Base-by-base conservation (phyloP, 2,113 vertebrate species). In the Macrotus californicus region DNA sequence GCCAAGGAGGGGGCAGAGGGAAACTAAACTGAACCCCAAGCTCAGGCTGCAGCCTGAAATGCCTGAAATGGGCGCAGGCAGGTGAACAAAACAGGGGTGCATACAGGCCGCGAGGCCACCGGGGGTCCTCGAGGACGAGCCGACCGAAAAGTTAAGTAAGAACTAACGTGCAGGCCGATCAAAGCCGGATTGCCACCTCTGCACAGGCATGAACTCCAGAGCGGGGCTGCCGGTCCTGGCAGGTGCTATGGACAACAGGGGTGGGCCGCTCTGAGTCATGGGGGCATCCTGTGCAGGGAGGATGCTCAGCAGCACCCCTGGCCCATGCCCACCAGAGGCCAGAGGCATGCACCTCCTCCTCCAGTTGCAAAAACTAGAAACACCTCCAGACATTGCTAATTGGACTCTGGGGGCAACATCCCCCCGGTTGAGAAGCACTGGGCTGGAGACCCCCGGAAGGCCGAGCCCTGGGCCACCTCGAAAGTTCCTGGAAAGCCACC, bases 61-160 rank as follows among this genome's bases (percentile, higher is more conserved):
- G 87, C 52, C 54, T 21, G 29, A 36, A 15, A 3, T 8, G 39
- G 3, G 19, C 14, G 4, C 61, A 46, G 52, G 59, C 26, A 29
- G 72, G 31, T 34, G 46, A 41, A 87, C 24, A 59, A 43, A 50
- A 41, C 5, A 5, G 8, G 39, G 43, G 22, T 22, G 3, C 16
- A 0, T 4, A 2, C n/a, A 8, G 9, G 48, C 6, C 82, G 12
- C 21, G 0, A 21, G 50, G 10, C 7, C 16, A 34, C 12, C 5
- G 16, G 66, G 39, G 54, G 59, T 43, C 67, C 13, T n/a, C 21
- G 4, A 61, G 39, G 59, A 36, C 54, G n/a, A 24, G 64, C 66
- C 66, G 6, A 79, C 36, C 24, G 19, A 56, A 89, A 85, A 41
- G 50, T n/a, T 8, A 54, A 48, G 34, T 13, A 16, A 54, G 59